Evolutionary conservation across 2,888 invertebrate genomes (phyloP).

Genomic region (Acholoe squamosa): DNA sequence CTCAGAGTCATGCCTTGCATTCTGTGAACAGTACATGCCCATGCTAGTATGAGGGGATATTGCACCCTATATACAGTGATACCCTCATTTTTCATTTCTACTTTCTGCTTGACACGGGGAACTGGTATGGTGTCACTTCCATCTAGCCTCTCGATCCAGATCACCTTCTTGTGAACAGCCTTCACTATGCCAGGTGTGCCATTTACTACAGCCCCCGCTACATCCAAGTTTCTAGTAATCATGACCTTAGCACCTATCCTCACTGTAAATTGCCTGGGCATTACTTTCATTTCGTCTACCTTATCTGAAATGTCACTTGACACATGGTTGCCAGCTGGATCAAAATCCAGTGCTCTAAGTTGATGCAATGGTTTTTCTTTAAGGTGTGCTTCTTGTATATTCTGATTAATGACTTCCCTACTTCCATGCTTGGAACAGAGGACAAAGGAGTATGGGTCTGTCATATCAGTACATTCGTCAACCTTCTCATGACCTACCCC

Average conservation of each 20-base stretch:
- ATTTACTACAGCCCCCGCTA: not conserved
- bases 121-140: not conserved
- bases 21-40: slow-evolving; percentile 31
- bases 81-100: not conserved
- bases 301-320: not conserved
- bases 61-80: slow-evolving; percentile 22
- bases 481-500: slow-evolving; percentile 25
- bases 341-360: not conserved
- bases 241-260: not conserved
- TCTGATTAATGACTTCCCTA: not conserved
- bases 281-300: not conserved
- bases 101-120: not conserved
- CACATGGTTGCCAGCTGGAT: not conserved
- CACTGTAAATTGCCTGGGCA: not conserved
- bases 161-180: not conserved
- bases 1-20: slow-evolving; percentile 32
- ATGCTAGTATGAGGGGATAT: slow-evolving; percentile 25
- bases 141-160: not conserved
- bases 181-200: not conserved
- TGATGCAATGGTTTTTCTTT: not conserved
- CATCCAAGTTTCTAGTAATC: no score
- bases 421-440: slow-evolving; percentile 17
- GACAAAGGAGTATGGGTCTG: slow-evolving; percentile 12
- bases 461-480: not conserved
- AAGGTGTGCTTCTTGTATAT: not conserved